Conservation (phyloP, 2,888 invertebrate species). For the Macrosoma leucophasiata region DNA sequence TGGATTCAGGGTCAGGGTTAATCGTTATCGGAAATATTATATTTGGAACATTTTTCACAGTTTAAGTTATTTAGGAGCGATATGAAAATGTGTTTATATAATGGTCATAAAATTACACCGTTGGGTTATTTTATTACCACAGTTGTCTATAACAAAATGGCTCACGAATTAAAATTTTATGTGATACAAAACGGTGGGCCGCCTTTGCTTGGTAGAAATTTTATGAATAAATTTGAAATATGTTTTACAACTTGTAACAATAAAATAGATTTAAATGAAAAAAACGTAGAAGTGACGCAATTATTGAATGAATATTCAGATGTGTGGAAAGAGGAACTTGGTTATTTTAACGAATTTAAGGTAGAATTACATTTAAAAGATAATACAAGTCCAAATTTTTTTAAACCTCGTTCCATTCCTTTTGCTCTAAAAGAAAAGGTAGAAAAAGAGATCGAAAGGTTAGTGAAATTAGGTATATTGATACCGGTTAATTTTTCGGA, state of each 20-base stretch:
- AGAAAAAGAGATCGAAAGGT: slow-evolving; percentile 11
- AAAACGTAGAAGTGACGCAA: neutral
- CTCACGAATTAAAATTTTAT: no score
- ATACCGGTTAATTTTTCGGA: slow-evolving; percentile 1
- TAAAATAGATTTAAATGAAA: neutral
- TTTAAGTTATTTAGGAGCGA: slow-evolving; percentile 9
- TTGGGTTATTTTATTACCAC: no score
- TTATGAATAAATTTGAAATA: no score
- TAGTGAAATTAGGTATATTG: slow-evolving; percentile 7
- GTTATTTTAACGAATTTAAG: slow-evolving; percentile 6
- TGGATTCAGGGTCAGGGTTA: slow-evolving; percentile 15
- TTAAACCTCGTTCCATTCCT: slow-evolving; percentile 13
- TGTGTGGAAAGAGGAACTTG: slow-evolving; percentile 3
- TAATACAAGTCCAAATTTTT: slow-evolving; percentile 9
- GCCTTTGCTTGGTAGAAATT: no score
- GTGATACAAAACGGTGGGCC: no score
- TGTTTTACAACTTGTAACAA: slow-evolving; percentile 2
- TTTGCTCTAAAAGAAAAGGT: slow-evolving; percentile 11
- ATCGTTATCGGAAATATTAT: slow-evolving; percentile 12
- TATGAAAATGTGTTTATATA: slow-evolving; percentile 26
- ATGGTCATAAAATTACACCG: no score
- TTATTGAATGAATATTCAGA: slow-evolving; percentile 1
- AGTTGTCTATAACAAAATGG: no score
- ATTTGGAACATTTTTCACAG: slow-evolving; percentile 13
- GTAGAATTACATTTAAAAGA: slow-evolving; percentile 7